Evolutionary conservation across 92 coral and sea anemone genomes (phyloP).

Genomic region (Anthopleura xanthogrammica): DNA sequence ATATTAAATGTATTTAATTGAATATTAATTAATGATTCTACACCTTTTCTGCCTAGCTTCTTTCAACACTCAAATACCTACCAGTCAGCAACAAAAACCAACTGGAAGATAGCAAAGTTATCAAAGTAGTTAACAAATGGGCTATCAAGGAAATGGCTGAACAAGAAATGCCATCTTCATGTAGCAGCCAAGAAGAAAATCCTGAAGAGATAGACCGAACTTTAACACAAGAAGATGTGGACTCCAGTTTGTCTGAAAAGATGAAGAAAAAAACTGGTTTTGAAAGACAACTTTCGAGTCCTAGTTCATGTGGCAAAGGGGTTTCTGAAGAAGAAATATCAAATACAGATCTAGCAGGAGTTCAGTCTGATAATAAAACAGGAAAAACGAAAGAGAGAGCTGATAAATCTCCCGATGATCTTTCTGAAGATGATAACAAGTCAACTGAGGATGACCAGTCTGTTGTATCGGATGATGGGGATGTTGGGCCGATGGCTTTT

Average conservation of each 20-base stretch:
- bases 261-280: conserved; percentile 29
- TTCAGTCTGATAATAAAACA: conserved; percentile 32
- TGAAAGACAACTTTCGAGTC: conserved; percentile 40
- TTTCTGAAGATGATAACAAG: conserved; percentile 78
- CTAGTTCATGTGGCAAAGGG: conserved; percentile 50
- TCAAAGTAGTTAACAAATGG: conserved; percentile 88
- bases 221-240: conserved; percentile 55
- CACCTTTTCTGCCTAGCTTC: conserved; percentile 52
- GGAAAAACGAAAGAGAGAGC: conserved; percentile 36
- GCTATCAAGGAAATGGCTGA: conserved; percentile 55
- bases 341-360: conserved; percentile 59
- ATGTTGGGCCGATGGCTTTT: conserved; percentile 58
- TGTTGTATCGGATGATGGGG: conserved; percentile 48
- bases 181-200: conserved; percentile 77
- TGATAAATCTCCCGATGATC: conserved; percentile 79
- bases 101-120: conserved; percentile 88
- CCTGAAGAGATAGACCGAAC: conserved; percentile 73
- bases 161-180: conserved; percentile 63
- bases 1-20: no score
- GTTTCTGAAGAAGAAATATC: conserved; percentile 64
- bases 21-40: no score
- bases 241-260: conserved; percentile 28
- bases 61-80: conserved; percentile 72
- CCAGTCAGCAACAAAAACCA: conserved; percentile 91
- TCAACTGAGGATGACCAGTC: conserved; percentile 72